phyloP scores from a whole-genome alignment of 2,888 invertebrate genomes.

The Leptopilina myrica region DNA sequence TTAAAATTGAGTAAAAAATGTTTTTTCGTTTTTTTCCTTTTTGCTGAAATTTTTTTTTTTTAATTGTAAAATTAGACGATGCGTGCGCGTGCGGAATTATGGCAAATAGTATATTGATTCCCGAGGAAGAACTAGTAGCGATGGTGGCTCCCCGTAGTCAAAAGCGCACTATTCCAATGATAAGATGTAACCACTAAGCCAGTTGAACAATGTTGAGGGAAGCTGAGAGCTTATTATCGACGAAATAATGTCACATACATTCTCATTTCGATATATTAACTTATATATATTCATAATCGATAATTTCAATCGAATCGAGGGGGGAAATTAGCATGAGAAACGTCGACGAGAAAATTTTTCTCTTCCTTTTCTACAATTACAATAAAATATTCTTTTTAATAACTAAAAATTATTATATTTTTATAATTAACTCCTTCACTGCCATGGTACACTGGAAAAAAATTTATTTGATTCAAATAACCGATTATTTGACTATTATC shows the following conservation, averaged over 20 bases:
- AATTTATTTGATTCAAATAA: no score
- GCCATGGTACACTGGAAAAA: no score
- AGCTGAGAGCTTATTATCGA: neutral
- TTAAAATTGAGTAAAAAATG: no score
- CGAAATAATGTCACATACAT: neutral
- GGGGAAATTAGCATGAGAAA: no score
- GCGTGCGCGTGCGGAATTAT: constrained; percentile 41
- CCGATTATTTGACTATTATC: no score
- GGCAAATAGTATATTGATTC: constrained; percentile 55
- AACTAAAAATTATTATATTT: no score
- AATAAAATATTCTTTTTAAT: no score
- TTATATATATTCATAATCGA: neutral
- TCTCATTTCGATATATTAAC: neutral
- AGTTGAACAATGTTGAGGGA: constrained; percentile 5
- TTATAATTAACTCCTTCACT: no score
- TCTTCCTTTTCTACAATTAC: no score
- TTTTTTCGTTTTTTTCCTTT: no score
- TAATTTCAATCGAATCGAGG: neutral
- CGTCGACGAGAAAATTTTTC: no score
- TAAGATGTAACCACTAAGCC: constrained; percentile 13
- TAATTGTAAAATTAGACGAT: constrained; percentile 3
- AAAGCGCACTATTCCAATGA: constrained; percentile 23
- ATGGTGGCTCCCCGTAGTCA: constrained; percentile 52
- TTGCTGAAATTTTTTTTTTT: no score
- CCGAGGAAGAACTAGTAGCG: constrained; percentile 50